A percentile compares a stretch with the other conserved stretches of the same genome.
Evolutionary conservation across 2,113 vertebrate species (phyloP).

Genomic region (rabbit (Oryctolagus cuniculus)): mOryCun1.1 NC_091443.1:111039501-111040000

Average conservation of each 20-base stretch:
- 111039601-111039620: neutral
- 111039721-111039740: neutral
- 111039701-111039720: neutral
- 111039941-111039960: conserved; percentile 9
- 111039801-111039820: neutral
- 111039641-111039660: neutral
- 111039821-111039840: neutral
- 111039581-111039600: neutral
- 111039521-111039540: neutral
- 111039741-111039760: neutral
- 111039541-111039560: neutral
- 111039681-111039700: conserved; percentile 10
- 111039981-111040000: neutral
- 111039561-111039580: conserved; percentile 11
- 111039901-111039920: neutral
- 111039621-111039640: conserved; percentile 5
- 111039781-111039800: neutral
- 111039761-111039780: neutral
- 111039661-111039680: neutral
- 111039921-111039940: neutral
- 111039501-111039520: neutral
- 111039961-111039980: conserved; percentile 22
- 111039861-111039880: neutral
- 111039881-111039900: conserved; percentile 36
- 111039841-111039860: neutral